phyloP scores from a whole-genome alignment of 1,140 invertebrate genomes.

The Nylanderia fulva region DNA sequence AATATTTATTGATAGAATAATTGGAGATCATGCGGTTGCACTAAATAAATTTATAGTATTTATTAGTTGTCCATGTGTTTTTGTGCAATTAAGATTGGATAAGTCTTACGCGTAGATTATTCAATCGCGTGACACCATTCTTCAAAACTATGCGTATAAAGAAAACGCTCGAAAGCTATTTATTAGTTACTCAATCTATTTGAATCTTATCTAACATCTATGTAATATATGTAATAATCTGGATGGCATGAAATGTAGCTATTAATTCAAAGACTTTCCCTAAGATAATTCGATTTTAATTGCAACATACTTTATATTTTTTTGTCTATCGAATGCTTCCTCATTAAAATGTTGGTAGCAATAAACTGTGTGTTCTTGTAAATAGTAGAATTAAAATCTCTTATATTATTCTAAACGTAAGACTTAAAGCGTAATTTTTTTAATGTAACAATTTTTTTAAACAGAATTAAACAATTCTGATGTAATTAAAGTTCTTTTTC shows the following conservation, averaged over 20 bases:
- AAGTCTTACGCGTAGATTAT: conserved; percentile 32
- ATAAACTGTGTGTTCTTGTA: background rate
- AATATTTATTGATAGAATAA: background rate
- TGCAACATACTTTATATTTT: background rate
- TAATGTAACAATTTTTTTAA: background rate
- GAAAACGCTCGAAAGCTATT: conserved; percentile 49
- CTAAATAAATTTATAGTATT: background rate
- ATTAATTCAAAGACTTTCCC: background rate
- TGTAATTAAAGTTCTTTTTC: background rate
- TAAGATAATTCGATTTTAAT: background rate
- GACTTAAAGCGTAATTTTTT: background rate
- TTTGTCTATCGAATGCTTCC: background rate
- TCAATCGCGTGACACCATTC: background rate
- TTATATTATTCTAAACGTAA: background rate
- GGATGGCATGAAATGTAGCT: background rate
- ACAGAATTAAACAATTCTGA: background rate
- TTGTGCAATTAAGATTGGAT: conserved; percentile 16
- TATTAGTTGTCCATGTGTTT: background rate
- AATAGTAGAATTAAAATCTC: background rate
- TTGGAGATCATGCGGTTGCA: background rate
- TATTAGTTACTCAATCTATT: conserved; percentile 18
- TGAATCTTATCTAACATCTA: conserved; percentile 16
- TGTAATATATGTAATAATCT: background rate
- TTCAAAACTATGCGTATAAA: conserved; percentile 22
- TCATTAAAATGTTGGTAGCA: background rate